A percentile compares a stretch with the other conserved stretches of the same genome.
Conservation (phyloP, 2,888 invertebrate species). For the Ectemnius continuus region DNA sequence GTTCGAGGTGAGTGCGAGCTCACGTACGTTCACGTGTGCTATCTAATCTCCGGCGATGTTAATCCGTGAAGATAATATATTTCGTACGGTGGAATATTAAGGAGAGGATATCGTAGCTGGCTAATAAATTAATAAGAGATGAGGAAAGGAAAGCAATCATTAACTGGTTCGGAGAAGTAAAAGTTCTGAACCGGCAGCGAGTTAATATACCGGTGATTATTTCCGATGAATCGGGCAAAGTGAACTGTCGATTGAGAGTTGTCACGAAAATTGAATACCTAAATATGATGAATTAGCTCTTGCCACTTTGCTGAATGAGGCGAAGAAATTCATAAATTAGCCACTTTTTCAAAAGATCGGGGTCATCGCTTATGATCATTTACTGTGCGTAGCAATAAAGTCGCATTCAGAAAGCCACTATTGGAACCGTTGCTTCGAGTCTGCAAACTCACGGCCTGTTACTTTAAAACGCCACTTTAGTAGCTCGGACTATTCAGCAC, state of each 20-base stretch:
- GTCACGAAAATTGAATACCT: no score
- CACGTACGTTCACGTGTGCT: conserved; percentile 41
- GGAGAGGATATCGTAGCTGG: conserved; percentile 7
- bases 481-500: conserved; percentile 2
- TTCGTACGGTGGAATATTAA: background rate
- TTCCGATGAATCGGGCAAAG: no score
- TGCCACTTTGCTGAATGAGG: no score
- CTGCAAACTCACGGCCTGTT: background rate
- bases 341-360: background rate
- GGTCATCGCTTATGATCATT: background rate
- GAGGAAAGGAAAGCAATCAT: background rate
- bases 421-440: background rate
- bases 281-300: no score
- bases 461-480: conserved; percentile 6
- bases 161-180: no score
- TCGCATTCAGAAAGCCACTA: conserved; percentile 4
- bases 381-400: conserved; percentile 1
- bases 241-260: no score
- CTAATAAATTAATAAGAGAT: conserved; percentile 20
- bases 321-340: no score
- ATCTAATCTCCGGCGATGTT: conserved; percentile 67
- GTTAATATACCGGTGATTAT: no score
- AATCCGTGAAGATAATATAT: conserved; percentile 58
- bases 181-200: no score
- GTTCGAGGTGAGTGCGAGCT: conserved; percentile 17